A percentile compares a stretch with the other conserved stretches of the same genome.
Evolutionary conservation across 2,113 vertebrate species (phyloP).

Genomic region (Astatotilapia flaviijosephi): DNA sequence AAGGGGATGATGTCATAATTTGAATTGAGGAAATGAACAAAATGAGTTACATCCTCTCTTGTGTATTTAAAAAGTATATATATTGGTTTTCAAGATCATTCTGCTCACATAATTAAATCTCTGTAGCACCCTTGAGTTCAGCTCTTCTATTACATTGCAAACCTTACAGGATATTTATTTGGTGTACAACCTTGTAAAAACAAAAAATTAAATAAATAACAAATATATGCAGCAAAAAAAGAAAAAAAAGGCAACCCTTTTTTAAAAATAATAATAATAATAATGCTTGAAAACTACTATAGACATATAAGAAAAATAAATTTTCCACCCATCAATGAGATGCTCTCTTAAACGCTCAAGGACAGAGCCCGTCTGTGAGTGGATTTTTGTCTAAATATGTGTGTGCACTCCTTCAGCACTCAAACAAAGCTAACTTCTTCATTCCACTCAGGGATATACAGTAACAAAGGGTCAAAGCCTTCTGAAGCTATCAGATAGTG

Average conservation of each 20-base stretch:
- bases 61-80: background rate
- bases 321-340: background rate
- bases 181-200: background rate
- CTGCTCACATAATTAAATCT: background rate
- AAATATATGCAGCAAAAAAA: background rate
- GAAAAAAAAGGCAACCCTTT: background rate
- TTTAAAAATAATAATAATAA: background rate
- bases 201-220: background rate
- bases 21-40: background rate
- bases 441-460: conserved; percentile 3
- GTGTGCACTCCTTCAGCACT: background rate
- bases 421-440: conserved; percentile 22
- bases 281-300: background rate
- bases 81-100: background rate
- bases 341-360: conserved; percentile 19
- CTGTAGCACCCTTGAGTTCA: background rate
- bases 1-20: background rate
- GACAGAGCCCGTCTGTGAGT: background rate
- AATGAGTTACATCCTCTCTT: background rate
- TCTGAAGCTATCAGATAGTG: background rate
- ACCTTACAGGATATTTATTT: background rate
- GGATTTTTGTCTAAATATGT: background rate
- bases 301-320: background rate
- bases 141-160: background rate
- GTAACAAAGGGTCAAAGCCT: conserved; percentile 33